phyloP scores from a whole-genome alignment of 2,888 invertebrate species.

The Patella pellucida region DNA sequence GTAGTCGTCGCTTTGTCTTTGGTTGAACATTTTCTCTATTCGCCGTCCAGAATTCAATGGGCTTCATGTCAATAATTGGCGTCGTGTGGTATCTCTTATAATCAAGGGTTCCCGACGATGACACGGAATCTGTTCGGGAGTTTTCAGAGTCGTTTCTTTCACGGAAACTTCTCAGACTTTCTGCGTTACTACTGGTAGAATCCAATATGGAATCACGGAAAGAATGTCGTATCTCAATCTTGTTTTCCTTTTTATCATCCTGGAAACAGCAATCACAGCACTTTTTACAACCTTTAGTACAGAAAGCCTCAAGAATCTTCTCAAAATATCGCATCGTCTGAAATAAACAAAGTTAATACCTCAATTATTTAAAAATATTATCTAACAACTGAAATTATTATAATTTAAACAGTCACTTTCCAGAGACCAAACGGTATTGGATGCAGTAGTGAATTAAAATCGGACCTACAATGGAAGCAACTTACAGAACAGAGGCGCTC shows the following conservation, averaged over 20 bases:
- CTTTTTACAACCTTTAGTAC: conserved; percentile 1
- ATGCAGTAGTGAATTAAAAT: no score
- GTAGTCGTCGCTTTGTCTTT: conserved; percentile 56
- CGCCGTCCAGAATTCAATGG: conserved; percentile 72
- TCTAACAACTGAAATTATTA: no score
- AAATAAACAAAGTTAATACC: neutral
- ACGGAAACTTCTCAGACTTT: conserved; percentile 51
- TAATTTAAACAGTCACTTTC: no score
- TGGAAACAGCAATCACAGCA: conserved; percentile 1
- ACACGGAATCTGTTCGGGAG: conserved; percentile 62
- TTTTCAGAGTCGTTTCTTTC: conserved; percentile 64
- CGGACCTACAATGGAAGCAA: no score
- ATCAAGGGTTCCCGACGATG: conserved; percentile 50
- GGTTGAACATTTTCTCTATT: conserved; percentile 69
- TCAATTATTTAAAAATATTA: no score
- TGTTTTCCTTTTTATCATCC: neutral
- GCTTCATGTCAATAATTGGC: conserved; percentile 70
- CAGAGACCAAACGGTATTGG: no score
- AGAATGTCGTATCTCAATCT: conserved; percentile 5
- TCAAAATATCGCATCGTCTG: conserved; percentile 10
- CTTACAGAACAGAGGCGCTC: no score
- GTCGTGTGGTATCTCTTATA: conserved; percentile 57
- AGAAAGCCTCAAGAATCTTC: conserved; percentile 1
- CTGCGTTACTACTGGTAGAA: conserved; percentile 54
- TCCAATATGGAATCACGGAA: conserved; percentile 43